Evolutionary conservation across 1,140 invertebrate genomes (phyloP), one percentile per base, ranked within the genome.

Genomic region (Elymnias hypermnestra): DNA sequence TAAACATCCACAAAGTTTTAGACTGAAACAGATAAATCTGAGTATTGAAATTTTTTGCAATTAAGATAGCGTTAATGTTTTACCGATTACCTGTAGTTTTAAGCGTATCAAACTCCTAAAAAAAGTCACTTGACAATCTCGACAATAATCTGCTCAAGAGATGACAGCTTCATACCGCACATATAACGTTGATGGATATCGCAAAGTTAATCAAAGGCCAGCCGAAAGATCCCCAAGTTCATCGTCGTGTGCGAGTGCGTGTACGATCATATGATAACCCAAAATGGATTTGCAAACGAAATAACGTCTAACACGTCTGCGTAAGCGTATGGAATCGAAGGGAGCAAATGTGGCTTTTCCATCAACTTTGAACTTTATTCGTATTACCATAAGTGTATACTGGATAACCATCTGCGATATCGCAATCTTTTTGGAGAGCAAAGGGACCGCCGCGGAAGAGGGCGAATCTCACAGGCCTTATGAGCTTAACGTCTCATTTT

Each of bases 211-310:
- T 65, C 55, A 65, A 65, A 65, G 54, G 19, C 37, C 6, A 3
- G 33, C 33, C 33, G 57, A 44, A 53, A 31, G 45, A 48, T 38
- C 40, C 28, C 37, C 61, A 67, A 62, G 63, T 67, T 58, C 61
- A 65, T 57, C 64, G 65, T 43, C 64, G 58, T 52, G 37, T 53
- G 42, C 46, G 47, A 26, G 54, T 50, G 40, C 36, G 50, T 45
- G 51, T 39, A 15, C 47, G 45, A 57, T 57, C 33, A 19, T 44
- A n/a, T 41, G 49, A 63, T 56, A 56, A 52, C 47, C 48, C 6
- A 51, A 56, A 48, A 46, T 49, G 44, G 44, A 41, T 45, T 39
- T 38, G 31, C 38, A 38, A 40, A 46, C 36, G 19, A 38, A 39
- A 47, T 31, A 33, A 25, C 45, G 37, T 29, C 37, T 40, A 48